Evolutionary conservation across 2,797 vertebrate species (phyloP), one percentile per base, ranked within the genome.

Genomic region (Sphenodon punctatus): DNA sequence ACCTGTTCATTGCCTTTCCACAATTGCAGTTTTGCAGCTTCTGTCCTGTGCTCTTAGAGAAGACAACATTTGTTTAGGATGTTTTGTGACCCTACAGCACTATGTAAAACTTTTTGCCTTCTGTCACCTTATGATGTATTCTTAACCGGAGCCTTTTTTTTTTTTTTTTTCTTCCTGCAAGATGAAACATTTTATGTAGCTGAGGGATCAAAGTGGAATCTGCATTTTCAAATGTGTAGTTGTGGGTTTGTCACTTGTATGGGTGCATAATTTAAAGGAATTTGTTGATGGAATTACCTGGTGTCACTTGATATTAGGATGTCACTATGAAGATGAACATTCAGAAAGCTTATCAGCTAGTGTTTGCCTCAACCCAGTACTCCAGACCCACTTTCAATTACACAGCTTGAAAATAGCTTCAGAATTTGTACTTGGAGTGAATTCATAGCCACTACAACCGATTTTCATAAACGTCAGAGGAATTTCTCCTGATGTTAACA

Each of bases 401-500:
- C 20, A 38, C 67, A 55, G 38, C 38, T 65, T 71, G 38, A 27
- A 72, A 67, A 34, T 78, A 19, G 69, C 83, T 88, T 66, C 74
- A 63, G 60, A 64, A 20, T 59, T 6, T 11, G 43, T 46, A 49
- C 78, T 85, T 80, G 82, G 36, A 72, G 0, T 0, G 41, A 89
- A 71, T 49, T 80, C 60, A 80, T 58, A 75, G 43, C 8, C 16
- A n/a, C n/a, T n/a, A n/a, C 36, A 78, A 60, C 70, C 84, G 53
- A 75, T 76, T 75, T 79, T 61, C 67, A 86, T 6, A 20, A 49
- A 38, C 41, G 49, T 36, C 70, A n/a, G n/a, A n/a, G n/a, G n/a
- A n/a, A n/a, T n/a, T n/a, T n/a, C n/a, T n/a, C n/a, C n/a, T n/a
- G n/a, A 4, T 63, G 27, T 65, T 41, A 79, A 69, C 79, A 42